These are phyloP conservation scores for Pteria penguin DNA, from an alignment of 2,888 invertebrate genomes.

Conservation along the genomic window DNA sequence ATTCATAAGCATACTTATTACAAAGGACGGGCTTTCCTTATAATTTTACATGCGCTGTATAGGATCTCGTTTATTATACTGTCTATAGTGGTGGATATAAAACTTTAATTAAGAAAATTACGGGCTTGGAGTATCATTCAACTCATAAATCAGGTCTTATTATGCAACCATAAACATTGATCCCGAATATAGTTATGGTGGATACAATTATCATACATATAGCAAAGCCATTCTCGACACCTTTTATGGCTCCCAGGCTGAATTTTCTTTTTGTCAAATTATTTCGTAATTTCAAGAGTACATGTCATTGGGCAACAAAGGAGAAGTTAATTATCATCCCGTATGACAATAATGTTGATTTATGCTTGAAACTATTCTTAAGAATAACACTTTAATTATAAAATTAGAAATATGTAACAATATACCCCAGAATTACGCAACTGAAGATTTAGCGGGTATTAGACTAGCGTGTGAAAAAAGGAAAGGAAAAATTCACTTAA, in stretches of 20 bases:
- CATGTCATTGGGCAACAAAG: neutral
- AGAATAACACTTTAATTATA: neutral
- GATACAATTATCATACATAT: slow-evolving; percentile 27
- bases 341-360: slow-evolving; percentile 3
- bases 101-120: slow-evolving; percentile 33
- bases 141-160: slow-evolving; percentile 22
- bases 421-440: neutral
- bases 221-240: neutral
- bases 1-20: slow-evolving; percentile 4
- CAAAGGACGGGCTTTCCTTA: slow-evolving; percentile 11
- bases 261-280: slow-evolving; percentile 4
- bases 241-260: neutral
- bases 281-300: slow-evolving; percentile 8
- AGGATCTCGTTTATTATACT: slow-evolving; percentile 1
- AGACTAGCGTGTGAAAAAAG: neutral
- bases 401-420: slow-evolving; percentile 11
- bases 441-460: too few relatives aligned
- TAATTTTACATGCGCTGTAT: slow-evolving; percentile 8
- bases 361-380: neutral
- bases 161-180: slow-evolving; percentile 27
- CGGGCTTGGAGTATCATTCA: neutral
- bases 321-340: slow-evolving; percentile 3
- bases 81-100: neutral
- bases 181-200: slow-evolving; percentile 24
- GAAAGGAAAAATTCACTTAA: neutral